A percentile compares a stretch with the other conserved stretches of the same genome.
These are phyloP conservation scores for Coranthus polyacanthus DNA, from an alignment of 2,797 vertebrate species.

Conservation along the genomic window DNA sequence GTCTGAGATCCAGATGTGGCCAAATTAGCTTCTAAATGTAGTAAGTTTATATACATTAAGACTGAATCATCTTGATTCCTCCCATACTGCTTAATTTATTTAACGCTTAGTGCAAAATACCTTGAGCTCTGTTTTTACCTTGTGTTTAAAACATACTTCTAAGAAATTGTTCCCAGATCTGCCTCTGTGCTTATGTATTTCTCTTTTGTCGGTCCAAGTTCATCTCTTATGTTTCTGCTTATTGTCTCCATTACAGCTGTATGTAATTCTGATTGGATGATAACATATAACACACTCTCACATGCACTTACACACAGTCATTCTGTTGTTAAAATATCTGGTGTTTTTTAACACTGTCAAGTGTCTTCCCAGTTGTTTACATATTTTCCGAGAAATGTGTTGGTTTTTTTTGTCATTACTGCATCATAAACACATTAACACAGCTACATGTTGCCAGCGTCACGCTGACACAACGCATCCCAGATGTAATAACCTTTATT, in stretches of 20 bases:
- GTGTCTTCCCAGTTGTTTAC: conserved; percentile 18
- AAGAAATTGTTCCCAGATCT: conserved; percentile 19
- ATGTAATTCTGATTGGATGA: conserved; percentile 49
- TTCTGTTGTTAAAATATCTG: conserved; percentile 43
- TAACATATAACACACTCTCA: conserved; percentile 7
- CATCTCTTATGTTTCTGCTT: conserved; percentile 42
- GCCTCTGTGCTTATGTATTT: not conserved
- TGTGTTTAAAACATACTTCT: conserved; percentile 4
- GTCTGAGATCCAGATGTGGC: conserved; percentile 19
- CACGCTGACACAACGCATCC: conserved; percentile 39
- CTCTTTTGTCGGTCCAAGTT: conserved; percentile 22
- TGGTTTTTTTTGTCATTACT: conserved; percentile 20
- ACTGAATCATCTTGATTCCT: conserved; percentile 15
- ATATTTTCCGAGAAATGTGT: conserved; percentile 30
- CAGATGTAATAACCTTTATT: conserved; percentile 34
- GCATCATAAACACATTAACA: conserved; percentile 56
- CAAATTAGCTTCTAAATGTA: conserved; percentile 11
- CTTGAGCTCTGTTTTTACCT: not conserved
- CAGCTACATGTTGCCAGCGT: conserved; percentile 36
- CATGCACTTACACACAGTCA: not conserved
- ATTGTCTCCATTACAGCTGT: conserved; percentile 52
- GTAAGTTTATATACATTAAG: conserved; percentile 13
- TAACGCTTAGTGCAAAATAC: not conserved
- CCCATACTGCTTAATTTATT: conserved; percentile 5
- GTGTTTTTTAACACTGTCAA: conserved; percentile 35